Conservation (phyloP, 2,113 vertebrate genomes). For the Caloenas nicobarica region DNA sequence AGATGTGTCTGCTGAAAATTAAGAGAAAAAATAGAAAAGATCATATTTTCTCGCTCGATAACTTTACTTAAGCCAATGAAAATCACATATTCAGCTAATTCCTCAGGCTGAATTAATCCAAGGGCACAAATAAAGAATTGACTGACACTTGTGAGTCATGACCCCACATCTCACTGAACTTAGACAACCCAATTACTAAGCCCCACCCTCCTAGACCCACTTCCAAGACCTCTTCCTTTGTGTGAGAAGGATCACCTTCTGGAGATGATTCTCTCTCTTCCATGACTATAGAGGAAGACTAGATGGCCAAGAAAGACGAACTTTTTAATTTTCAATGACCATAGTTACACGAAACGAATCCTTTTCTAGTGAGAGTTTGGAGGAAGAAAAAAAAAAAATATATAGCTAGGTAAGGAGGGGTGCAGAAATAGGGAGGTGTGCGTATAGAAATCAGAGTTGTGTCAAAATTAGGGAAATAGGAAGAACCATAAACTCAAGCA, state of each 20-base stretch:
- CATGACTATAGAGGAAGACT: not conserved
- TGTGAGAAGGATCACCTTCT: not conserved
- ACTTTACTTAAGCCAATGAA: not conserved
- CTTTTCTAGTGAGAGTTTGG: rapidly evolving
- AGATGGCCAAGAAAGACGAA: not conserved
- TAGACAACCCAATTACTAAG: not conserved
- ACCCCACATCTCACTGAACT: not conserved
- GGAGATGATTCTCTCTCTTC: not conserved
- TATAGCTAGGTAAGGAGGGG: rapidly evolving
- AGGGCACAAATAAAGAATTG: not conserved
- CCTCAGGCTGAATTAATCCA: not conserved
- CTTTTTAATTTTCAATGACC: not conserved
- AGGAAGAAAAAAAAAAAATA: no score
- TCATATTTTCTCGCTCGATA: not conserved
- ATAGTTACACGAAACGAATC: not conserved
- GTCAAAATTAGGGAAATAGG: not conserved
- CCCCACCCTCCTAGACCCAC: not conserved
- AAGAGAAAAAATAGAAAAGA: not conserved
- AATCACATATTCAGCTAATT: not conserved
- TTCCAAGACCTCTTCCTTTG: not conserved
- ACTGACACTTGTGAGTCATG: not conserved
- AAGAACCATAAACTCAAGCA: not conserved
- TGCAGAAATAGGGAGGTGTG: not conserved
- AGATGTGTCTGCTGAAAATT: not conserved
- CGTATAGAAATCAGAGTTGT: not conserved